phyloP scores from a whole-genome alignment of 2,113 vertebrate genomes.

The Baryphthengus martii region DNA sequence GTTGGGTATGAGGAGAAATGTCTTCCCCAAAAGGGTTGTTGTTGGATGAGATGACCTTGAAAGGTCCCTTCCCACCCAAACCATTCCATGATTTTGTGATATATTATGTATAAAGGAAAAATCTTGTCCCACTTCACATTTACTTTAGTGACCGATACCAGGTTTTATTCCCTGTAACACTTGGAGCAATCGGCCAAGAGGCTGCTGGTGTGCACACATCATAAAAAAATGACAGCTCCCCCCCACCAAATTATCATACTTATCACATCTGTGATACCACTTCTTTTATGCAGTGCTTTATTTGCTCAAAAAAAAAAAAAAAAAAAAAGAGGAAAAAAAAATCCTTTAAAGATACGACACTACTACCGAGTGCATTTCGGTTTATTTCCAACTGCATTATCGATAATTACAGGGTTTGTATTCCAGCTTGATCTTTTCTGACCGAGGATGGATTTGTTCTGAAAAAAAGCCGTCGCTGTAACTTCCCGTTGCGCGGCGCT shows the following conservation, averaged over 20 bases:
- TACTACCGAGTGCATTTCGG: not conserved
- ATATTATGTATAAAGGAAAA: accelerated
- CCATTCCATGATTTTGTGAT: too few relatives aligned
- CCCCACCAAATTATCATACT: not conserved
- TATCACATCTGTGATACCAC: not conserved
- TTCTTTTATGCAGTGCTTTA: not conserved
- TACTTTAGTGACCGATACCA: not conserved
- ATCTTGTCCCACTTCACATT: not conserved
- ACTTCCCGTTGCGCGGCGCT: not conserved
- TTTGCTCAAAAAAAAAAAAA: too few relatives aligned
- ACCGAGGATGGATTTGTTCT: not conserved
- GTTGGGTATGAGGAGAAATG: too few relatives aligned
- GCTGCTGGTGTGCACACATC: not conserved
- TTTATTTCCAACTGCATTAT: not conserved
- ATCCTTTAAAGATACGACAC: not conserved
- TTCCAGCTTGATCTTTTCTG: not conserved
- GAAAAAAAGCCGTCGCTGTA: not conserved
- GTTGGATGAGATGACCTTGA: too few relatives aligned
- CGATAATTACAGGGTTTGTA: not conserved
- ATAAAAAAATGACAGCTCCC: not conserved
- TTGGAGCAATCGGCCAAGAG: not conserved
- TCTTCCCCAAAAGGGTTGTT: too few relatives aligned
- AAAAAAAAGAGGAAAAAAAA: not conserved
- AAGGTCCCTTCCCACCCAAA: too few relatives aligned
- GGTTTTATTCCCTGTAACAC: not conserved